phyloP scores from a whole-genome alignment of 2,113 vertebrate genomes.

The Oxygymnocypris stewartii region DNA sequence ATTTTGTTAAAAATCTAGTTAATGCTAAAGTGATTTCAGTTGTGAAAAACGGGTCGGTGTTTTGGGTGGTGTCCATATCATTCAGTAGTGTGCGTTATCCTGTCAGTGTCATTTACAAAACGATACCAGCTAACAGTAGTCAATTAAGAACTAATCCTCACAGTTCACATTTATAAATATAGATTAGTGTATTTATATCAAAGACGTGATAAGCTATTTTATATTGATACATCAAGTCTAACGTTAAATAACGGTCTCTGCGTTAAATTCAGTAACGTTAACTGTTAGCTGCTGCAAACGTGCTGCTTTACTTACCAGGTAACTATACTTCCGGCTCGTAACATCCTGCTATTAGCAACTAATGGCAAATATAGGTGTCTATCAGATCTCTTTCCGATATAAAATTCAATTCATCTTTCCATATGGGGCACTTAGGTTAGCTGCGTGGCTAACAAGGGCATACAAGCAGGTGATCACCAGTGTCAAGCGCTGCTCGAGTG shows the following conservation, averaged over 20 bases:
- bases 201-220: not conserved
- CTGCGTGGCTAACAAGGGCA: slow-evolving; percentile 74
- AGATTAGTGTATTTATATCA: not conserved
- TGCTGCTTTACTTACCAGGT: slow-evolving; percentile 69
- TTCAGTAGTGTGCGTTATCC: not conserved
- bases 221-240: no score
- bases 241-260: no score
- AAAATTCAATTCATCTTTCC: slow-evolving; percentile 66
- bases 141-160: not conserved
- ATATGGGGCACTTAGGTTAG: slow-evolving; percentile 59
- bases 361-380: slow-evolving; percentile 45
- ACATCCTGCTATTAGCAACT: slow-evolving; percentile 65
- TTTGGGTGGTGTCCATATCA: not conserved
- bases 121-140: not conserved
- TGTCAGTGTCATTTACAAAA: slow-evolving; percentile 9
- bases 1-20: not conserved
- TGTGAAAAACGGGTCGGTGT: not conserved
- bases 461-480: slow-evolving; percentile 45
- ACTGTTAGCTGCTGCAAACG: not conserved
- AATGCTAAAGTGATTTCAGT: not conserved
- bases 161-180: not conserved
- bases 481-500: slow-evolving; percentile 36
- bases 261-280: not conserved
- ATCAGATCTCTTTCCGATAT: slow-evolving; percentile 49
- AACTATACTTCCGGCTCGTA: slow-evolving; percentile 71